These are phyloP conservation scores for Plagodis dolabraria DNA, from an alignment of 2,888 invertebrate species.

Conservation along the genomic window DNA sequence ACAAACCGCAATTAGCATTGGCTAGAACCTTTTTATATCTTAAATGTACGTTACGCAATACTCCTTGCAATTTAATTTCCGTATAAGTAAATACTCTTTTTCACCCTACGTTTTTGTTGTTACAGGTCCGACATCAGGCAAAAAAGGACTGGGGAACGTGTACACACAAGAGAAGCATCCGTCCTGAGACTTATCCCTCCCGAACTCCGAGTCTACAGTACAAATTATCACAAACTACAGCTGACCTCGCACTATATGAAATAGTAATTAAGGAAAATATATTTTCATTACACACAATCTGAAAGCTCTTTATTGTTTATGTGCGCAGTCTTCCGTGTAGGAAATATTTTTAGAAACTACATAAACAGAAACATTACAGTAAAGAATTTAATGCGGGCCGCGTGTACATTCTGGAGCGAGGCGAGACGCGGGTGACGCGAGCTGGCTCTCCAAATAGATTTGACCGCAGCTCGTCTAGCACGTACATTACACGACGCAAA, in stretches of 20 bases:
- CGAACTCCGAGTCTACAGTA: slow-evolving; percentile 51
- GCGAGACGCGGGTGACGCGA: slow-evolving; percentile 51
- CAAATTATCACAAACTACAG: slow-evolving; percentile 52
- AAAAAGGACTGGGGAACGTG: slow-evolving; percentile 75
- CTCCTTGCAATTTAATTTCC: slow-evolving; percentile 14
- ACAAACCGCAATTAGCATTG: slow-evolving; percentile 78
- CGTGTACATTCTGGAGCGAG: slow-evolving; percentile 48
- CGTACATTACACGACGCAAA: slow-evolving; percentile 35
- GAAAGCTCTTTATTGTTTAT: neutral
- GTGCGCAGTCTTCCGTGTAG: slow-evolving; percentile 11
- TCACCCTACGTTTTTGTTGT: slow-evolving; percentile 49
- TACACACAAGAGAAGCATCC: slow-evolving; percentile 79
- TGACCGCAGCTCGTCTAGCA: slow-evolving; percentile 59
- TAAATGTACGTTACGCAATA: slow-evolving; percentile 16
- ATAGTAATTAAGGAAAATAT: slow-evolving; percentile 36
- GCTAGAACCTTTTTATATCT: slow-evolving; percentile 53
- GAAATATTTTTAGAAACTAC: slow-evolving; percentile 20
- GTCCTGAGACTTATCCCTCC: slow-evolving; percentile 43
- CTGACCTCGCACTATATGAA: slow-evolving; percentile 63
- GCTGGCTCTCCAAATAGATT: slow-evolving; percentile 69
- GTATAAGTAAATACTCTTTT: slow-evolving; percentile 8
- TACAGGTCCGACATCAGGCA: slow-evolving; percentile 67
- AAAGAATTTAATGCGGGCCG: slow-evolving; percentile 28
- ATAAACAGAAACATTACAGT: slow-evolving; percentile 25
- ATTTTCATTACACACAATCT: slow-evolving; percentile 37